Evolutionary conservation across 2,797 vertebrate species (phyloP).

Genomic region (Phrynocephalus guinanensis): DNA sequence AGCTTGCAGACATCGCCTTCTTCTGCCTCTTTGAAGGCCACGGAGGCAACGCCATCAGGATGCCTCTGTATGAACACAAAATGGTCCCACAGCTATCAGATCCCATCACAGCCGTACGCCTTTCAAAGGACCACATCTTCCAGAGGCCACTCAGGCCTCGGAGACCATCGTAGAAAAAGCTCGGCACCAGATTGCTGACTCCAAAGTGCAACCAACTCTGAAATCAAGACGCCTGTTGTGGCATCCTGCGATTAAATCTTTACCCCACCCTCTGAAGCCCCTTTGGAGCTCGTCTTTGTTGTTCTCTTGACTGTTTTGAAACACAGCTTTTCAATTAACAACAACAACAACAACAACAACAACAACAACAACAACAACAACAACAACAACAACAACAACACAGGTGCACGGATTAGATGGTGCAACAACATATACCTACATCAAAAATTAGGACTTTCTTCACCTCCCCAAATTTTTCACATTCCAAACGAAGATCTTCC

Average conservation of each 20-base stretch:
- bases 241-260: neutral
- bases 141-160: neutral
- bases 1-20: conserved; percentile 87
- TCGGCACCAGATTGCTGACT: neutral
- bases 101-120: neutral
- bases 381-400: too few species aligned
- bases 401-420: neutral
- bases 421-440: conserved; percentile 80
- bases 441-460: conserved; percentile 98
- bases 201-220: neutral
- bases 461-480: conserved; percentile 96
- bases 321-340: neutral
- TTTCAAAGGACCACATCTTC: neutral
- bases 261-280: neutral
- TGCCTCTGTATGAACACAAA: conserved; percentile 83
- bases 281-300: neutral
- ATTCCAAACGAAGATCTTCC: conserved; percentile 92
- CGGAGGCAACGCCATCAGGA: conserved; percentile 92
- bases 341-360: too few species aligned
- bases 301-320: neutral
- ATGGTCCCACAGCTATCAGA: neutral
- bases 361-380: too few species aligned
- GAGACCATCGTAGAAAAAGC: neutral
- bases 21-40: conserved; percentile 91
- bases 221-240: neutral